Percentiles rank a stretch among this genome's conserved stretches.
Evolutionary conservation across 2,797 vertebrate genomes (phyloP).

Genomic region (Spatula clypeata): DNA sequence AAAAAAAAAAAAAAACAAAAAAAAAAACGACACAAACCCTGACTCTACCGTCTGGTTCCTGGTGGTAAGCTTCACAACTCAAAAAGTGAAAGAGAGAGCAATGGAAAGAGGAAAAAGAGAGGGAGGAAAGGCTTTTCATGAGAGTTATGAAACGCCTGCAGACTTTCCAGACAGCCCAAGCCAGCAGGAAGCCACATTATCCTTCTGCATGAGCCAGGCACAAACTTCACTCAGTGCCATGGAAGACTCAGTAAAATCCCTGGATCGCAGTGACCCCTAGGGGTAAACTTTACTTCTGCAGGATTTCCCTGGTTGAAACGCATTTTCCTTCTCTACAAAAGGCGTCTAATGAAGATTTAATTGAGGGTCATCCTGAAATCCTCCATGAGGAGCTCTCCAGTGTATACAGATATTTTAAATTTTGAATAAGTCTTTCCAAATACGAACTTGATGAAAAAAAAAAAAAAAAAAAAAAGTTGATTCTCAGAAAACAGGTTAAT

Average conservation of each 20-base stretch:
- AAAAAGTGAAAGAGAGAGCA: background rate
- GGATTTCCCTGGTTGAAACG: background rate
- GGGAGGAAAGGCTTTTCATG: background rate
- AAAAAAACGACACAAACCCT: background rate
- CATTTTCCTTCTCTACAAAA: background rate
- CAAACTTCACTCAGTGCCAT: accelerated
- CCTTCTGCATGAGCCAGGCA: accelerated
- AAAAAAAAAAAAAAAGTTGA: background rate
- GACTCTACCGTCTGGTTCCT: background rate
- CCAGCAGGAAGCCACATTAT: background rate
- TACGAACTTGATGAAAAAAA: background rate
- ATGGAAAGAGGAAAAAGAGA: background rate
- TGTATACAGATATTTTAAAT: background rate
- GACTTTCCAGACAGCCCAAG: background rate
- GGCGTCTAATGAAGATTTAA: background rate
- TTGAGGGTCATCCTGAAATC: background rate
- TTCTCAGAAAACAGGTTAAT: background rate
- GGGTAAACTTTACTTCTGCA: conserved; percentile 64
- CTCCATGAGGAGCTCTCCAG: background rate
- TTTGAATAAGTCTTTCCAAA: background rate
- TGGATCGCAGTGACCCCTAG: conserved; percentile 83
- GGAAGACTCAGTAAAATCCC: conserved; percentile 46
- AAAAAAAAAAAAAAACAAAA: accelerated
- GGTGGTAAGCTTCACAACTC: background rate
- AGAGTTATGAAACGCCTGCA: background rate